phyloP scores from a whole-genome alignment of 2,113 vertebrate genomes.

The Lucifuga dentata region DNA sequence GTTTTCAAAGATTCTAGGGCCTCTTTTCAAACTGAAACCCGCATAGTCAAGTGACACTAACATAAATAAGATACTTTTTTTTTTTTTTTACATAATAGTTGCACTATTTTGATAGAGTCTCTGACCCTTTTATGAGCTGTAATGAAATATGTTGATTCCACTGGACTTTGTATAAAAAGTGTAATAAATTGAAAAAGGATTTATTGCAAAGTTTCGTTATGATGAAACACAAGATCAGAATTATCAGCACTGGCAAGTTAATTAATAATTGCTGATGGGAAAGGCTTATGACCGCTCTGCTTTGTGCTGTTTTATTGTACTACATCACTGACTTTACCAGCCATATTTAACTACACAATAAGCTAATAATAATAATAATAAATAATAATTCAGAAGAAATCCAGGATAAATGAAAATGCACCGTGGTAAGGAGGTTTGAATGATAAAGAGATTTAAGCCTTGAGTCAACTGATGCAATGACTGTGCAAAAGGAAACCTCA shows the following conservation, averaged over 20 bases:
- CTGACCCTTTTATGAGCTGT: background rate
- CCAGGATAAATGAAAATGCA: too few relatives aligned
- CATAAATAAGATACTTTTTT: slow-evolving; percentile 2
- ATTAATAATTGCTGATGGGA: slow-evolving; percentile 12
- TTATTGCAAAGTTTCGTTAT: background rate
- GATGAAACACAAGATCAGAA: background rate
- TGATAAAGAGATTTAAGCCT: too few relatives aligned
- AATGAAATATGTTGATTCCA: background rate
- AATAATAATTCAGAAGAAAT: too few relatives aligned
- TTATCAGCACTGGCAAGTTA: background rate
- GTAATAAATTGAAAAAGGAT: background rate
- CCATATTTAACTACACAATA: too few relatives aligned
- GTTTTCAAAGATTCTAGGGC: slow-evolving; percentile 35
- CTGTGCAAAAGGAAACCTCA: too few relatives aligned
- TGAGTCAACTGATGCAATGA: background rate
- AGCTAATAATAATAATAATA: too few relatives aligned
- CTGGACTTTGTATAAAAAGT: background rate
- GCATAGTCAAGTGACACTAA: slow-evolving; percentile 37
- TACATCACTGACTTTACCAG: too few relatives aligned
- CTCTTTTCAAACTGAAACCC: slow-evolving; percentile 12
- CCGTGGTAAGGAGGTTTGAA: too few relatives aligned
- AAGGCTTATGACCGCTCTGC: background rate
- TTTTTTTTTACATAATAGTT: slow-evolving; percentile 15
- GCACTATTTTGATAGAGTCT: background rate
- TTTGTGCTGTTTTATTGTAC: too few relatives aligned